Conservation (phyloP, 2,113 vertebrate species). For the Chitala chitala region DNA sequence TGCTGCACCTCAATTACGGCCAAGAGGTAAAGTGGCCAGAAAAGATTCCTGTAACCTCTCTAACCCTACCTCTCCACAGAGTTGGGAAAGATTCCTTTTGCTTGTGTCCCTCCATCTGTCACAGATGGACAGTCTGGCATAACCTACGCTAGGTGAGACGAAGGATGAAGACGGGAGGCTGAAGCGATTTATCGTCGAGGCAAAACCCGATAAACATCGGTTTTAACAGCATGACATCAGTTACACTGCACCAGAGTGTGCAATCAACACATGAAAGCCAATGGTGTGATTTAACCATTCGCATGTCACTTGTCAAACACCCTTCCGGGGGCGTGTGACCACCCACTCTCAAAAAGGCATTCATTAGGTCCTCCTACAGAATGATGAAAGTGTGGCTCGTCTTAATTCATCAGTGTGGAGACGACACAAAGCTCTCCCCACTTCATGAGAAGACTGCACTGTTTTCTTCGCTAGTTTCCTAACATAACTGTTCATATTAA, state of each 20-base stretch:
- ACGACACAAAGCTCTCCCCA: not conserved
- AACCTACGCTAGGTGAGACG: not conserved
- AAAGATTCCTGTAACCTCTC: not conserved
- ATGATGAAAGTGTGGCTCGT: slow-evolving; percentile 6
- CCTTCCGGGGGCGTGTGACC: not conserved
- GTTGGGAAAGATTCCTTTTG: not conserved
- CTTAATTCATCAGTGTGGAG: not conserved
- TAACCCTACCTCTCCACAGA: not conserved
- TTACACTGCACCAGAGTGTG: not conserved
- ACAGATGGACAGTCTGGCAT: not conserved
- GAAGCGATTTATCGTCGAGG: not conserved
- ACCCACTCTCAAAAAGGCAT: slow-evolving; percentile 9
- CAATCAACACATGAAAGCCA: not conserved
- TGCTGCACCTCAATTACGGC: not conserved
- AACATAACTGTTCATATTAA: too few species aligned
- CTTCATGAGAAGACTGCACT: not conserved
- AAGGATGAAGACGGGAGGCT: not conserved
- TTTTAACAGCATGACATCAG: not conserved
- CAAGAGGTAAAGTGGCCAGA: not conserved
- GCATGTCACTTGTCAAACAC: not conserved
- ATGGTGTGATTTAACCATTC: not conserved
- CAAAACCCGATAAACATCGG: not conserved
- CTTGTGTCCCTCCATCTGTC: not conserved
- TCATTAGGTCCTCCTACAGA: slow-evolving; percentile 7
- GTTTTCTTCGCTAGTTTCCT: not conserved